Base-by-base conservation (phyloP, 2,888 invertebrate genomes). In the Acleris holmiana region DNA sequence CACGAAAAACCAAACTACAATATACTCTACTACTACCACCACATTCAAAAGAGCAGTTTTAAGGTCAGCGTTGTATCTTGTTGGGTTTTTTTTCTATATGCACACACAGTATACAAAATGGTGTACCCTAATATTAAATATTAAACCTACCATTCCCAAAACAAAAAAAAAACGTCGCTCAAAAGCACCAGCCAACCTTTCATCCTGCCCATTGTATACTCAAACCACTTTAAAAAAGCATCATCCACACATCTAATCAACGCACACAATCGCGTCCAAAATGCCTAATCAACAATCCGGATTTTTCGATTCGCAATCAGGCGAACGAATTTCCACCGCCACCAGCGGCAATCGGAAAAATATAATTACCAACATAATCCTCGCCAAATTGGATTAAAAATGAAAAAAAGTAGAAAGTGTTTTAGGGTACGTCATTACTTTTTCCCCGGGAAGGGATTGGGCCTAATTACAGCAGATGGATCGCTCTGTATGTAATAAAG, bases 351-450 rank as follows among this genome's bases (percentile, higher is more conserved):
- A 91, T 91, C 81, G 92, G 89, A 90, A 92, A 92, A 91, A 91
- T 91, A 93, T 93, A 93, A 93, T 93, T 92, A 93, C 93, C 85
- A 81, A 89, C 88, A 93, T 93, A 93, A 93, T 93, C 93, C 93
- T 80, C 87, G 79, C 85, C 86, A 93, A 93, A 93, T 93, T 93
- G 93, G 93, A 93, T 93, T 93, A 93, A 93, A 91, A 91, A 91
- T 88, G 86, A 84, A 83, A 88, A 89, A 89, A 89, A 88, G 79
- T 79, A 83, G 83, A 89, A 91, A 91, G 88, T 89, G 88, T 91
- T 91, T 91, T 90, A 89, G 89, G 91, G 91, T 79, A 84, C 90
- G 91, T 91, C 91, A 91, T 91, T 91, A 91, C 91, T 91, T 89
- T 88, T 89, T 88, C 85, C 84, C 83, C 85, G 85, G 77, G 83